Evolutionary conservation across 2,797 vertebrate species (phyloP).

Genomic region (Phoxinus dragarum): DNA sequence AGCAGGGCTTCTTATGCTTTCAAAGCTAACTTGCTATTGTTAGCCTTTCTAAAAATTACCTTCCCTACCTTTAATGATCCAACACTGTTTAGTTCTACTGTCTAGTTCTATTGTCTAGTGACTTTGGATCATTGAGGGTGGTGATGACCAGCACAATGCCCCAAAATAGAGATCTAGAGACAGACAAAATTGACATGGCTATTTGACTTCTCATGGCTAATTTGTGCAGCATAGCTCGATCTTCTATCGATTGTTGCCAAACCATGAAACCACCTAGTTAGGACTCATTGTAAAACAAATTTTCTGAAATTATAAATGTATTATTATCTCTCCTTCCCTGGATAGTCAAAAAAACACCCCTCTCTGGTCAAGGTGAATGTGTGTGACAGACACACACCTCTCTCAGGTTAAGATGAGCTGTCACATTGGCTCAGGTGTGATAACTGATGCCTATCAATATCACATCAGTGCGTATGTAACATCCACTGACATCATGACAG

Average conservation of each 20-base stretch:
- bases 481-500: conserved; percentile 46
- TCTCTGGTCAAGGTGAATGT: conserved; percentile 8
- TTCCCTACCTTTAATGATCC: too few species aligned
- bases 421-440: conserved; percentile 40
- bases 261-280: not conserved
- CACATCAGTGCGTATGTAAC: conserved; percentile 61
- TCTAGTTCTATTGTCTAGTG: not conserved
- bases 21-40: too few species aligned
- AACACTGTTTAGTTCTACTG: not conserved
- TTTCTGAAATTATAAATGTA: not conserved
- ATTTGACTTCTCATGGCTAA: not conserved
- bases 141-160: not conserved
- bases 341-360: not conserved
- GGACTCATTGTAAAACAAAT: not conserved
- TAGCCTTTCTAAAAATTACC: too few species aligned
- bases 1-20: too few species aligned
- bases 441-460: conserved; percentile 75
- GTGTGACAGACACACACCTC: conserved; percentile 12
- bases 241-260: not conserved
- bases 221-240: too few species aligned
- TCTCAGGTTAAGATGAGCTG: conserved; percentile 26
- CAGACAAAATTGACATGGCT: not conserved
- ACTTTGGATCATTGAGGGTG: not conserved
- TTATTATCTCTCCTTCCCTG: not conserved
- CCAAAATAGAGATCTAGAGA: not conserved